Evolutionary conservation across 2,797 vertebrate genomes (phyloP).

Genomic region (Crotalus adamanteus): DNA sequence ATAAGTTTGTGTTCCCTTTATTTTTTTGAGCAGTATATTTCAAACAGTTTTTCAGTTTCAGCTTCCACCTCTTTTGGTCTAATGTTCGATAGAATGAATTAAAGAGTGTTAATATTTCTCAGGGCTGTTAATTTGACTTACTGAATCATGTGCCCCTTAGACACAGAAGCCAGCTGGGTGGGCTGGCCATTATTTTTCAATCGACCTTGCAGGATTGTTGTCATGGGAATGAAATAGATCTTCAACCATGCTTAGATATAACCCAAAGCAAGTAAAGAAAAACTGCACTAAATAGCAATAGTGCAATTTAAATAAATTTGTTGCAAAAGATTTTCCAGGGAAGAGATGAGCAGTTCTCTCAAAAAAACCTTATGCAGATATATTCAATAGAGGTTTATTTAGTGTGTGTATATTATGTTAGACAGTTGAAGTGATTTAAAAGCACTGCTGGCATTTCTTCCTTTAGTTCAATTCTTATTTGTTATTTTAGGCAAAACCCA

Average conservation of each 20-base stretch:
- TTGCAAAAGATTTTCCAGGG: neutral
- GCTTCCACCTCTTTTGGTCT: neutral
- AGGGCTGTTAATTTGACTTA: neutral
- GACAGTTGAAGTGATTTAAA: constrained; percentile 43
- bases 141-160: neutral
- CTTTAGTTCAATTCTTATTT: constrained; percentile 30
- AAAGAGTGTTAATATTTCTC: neutral
- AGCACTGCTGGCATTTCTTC: constrained; percentile 42
- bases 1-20: too few species aligned
- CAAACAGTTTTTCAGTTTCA: neutral
- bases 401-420: constrained; percentile 31
- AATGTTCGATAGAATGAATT: neutral
- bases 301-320: neutral
- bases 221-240: neutral
- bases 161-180: neutral
- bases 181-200: neutral
- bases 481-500: constrained; percentile 47
- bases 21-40: too few species aligned
- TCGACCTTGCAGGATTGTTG: neutral
- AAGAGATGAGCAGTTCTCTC: constrained; percentile 25
- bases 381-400: constrained; percentile 21
- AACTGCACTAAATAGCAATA: neutral
- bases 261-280: neutral
- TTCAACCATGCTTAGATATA: neutral
- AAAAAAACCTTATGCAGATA: neutral